These are phyloP conservation scores for Phrynosoma blainvillii DNA, from an alignment of 2,113 vertebrate genomes.

Conservation along the genomic window DNA sequence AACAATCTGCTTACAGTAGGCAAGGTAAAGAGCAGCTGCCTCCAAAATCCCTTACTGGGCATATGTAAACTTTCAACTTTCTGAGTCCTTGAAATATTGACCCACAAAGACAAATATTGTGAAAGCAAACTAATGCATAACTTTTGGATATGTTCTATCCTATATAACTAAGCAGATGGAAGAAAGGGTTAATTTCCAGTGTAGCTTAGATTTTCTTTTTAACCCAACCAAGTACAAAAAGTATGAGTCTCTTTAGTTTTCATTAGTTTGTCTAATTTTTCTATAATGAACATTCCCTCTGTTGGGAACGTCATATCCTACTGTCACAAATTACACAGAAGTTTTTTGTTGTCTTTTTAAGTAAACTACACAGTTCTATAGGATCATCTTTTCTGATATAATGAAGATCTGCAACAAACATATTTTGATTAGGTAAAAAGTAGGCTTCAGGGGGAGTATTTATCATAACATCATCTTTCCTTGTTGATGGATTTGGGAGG, in stretches of 20 bases:
- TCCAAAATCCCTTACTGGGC: too few species aligned
- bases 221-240: neutral
- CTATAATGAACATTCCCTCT: neutral
- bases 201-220: neutral
- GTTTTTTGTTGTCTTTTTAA: neutral
- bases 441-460: too few species aligned
- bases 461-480: neutral
- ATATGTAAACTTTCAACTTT: too few species aligned
- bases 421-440: neutral
- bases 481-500: too few species aligned
- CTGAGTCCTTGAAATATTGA: too few species aligned
- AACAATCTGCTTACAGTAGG: too few species aligned
- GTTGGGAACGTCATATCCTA: neutral
- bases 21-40: too few species aligned
- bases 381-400: neutral
- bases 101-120: neutral
- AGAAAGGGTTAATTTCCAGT: too few species aligned
- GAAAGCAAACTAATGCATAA: neutral
- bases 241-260: neutral
- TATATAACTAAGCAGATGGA: neutral
- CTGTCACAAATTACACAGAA: neutral
- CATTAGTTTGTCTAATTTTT: neutral
- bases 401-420: neutral
- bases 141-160: neutral
- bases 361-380: neutral